Base-by-base conservation (phyloP, 2,797 vertebrate genomes). In the Microchirus variegatus region DNA sequence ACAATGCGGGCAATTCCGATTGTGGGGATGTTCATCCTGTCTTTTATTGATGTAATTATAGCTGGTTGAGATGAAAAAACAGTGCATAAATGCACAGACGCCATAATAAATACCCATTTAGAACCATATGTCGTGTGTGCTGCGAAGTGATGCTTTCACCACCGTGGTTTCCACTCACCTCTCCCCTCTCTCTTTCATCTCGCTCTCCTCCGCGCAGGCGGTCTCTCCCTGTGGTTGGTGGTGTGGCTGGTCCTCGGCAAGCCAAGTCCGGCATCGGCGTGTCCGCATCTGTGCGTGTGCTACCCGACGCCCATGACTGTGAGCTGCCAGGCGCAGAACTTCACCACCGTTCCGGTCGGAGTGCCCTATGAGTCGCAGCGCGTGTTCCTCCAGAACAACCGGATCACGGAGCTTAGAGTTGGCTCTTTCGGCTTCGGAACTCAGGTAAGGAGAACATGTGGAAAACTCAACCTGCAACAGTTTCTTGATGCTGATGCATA, bases 301-400 rank as follows among this genome's bases (percentile, higher is more conserved):
- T 98, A 98, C 91, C 93, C 95, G 57, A 94, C 95, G 35, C 97
- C 97, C 15, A 96, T 98, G 93, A 98, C 97, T 44, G 96, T 98
- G 86, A 98, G 96, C 95, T 98, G 97, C 93, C 96, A 98, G 92
- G 96, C 96, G 82, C 96, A 97, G 91, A 98, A 98, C 94, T 95
- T 99, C 88, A 96, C 96, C 52, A 87, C 93, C 0, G 96, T 98
- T 76, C 97, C 97, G 2, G 84, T 89, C 45, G 94, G 95, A 82
- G 94, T 98, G 82, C 97, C 97, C 12, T 94, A 94, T 10, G 91
- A 95, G 55, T 96, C 96, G 35, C 96, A 96, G 89, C 94, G 97
- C 60, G 96, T 99, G 62, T 98, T 99, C 88, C 93, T 99, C 78
- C 97, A 98, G 89, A 98, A 98, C 93, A 99, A 99, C 92, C 91